Base-by-base conservation (phyloP, 2,888 invertebrate genomes). In the Phortica okadai region DNA sequence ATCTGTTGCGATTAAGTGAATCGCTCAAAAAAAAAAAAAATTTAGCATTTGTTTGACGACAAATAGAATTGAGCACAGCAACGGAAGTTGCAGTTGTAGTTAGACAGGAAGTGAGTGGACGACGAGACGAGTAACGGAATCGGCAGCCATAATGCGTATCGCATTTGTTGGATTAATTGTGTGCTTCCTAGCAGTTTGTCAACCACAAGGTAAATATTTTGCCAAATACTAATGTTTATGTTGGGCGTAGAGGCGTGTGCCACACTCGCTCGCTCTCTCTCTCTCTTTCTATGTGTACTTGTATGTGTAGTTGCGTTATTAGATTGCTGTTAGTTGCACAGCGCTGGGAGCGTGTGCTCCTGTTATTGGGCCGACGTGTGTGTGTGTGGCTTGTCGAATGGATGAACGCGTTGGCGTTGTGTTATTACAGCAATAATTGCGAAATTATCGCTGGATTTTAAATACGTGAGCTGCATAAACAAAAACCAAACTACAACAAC, bases 141-240 rank as follows among this genome's bases (percentile, higher is more conserved):
- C 42, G 44, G 69, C 44, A 42, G 45, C 69, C 77, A 79, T 76
- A 76, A 84, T 83, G 87, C 83, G 84, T 76, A 77, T 81, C 83
- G 87, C 87, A 82, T 87, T 85, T 87, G 84, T 82, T 81, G 89
- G 87, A 89, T 87, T 88, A 87, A 86, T 88, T 87, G 83, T 86
- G 81, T 81, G 84, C 83, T 82, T 88, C 83, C 78, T 88, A 82
- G 87, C 83, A 81, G 85, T 86, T 86, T 89, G 89, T 86, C 87
- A 88, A 83, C 86, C 87, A 76, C 83, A 88, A 87, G 88, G 88
- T 88, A 88, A 89, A 89, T 89, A 88, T 88, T 87, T 85, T 87
- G 75, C 74, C 73, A 62, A 25, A 70, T 50, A 70, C 33, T 21
- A 45, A 56, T 56, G 6, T 56, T n/a, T 14, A 56, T 33, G 33